These are phyloP conservation scores for Falcunculus frontatus DNA, from an alignment of 2,113 vertebrate species.

Conservation along the genomic window DNA sequence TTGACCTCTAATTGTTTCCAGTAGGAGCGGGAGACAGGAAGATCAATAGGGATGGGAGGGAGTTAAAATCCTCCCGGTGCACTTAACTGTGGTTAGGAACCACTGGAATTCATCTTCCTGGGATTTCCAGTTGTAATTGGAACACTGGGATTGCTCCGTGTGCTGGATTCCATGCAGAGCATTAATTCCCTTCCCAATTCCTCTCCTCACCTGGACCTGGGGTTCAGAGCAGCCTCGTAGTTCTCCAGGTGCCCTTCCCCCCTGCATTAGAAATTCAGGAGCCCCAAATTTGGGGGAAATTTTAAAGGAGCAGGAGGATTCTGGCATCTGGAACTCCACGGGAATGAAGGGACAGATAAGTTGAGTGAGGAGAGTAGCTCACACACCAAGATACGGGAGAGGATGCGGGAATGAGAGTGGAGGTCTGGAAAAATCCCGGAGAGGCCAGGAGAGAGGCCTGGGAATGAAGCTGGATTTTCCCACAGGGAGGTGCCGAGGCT, in stretches of 20 bases:
- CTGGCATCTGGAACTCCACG: fast-evolving
- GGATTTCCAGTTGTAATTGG: background rate
- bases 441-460: background rate
- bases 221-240: background rate
- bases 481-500: fast-evolving
- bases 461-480: background rate
- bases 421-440: background rate
- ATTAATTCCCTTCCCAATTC: background rate
- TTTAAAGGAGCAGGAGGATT: background rate
- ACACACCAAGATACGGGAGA: fast-evolving
- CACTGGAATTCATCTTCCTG: background rate
- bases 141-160: fast-evolving
- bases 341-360: background rate
- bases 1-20: conserved; percentile 73
- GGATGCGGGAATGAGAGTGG: background rate
- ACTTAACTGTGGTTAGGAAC: background rate
- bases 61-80: conserved; percentile 37
- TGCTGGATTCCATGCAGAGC: fast-evolving
- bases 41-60: conserved; percentile 62
- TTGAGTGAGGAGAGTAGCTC: background rate
- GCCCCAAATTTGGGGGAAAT: fast-evolving
- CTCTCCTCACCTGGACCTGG: fast-evolving
- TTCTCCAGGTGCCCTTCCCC: background rate
- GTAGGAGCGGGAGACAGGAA: conserved; percentile 27
- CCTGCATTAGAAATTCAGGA: background rate